Percentiles rank a stretch among this genome's conserved stretches.
Evolutionary conservation across 2,888 invertebrate species (phyloP).

Genomic region (Drosophila birchii): DNA sequence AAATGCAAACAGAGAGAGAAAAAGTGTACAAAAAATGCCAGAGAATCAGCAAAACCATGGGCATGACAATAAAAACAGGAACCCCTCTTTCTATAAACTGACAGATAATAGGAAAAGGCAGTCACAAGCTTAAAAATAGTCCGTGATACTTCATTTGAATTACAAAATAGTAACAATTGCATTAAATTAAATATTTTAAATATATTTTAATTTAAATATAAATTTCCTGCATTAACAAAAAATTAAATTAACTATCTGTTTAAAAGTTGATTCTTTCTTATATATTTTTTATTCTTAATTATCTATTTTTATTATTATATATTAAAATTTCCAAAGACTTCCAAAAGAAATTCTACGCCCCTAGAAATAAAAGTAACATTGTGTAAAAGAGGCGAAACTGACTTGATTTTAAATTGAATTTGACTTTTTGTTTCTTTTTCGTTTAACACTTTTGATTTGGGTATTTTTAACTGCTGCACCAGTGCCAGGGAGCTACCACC

Average conservation of each 20-base stretch:
- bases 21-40: background rate
- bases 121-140: background rate
- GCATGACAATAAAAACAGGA: background rate
- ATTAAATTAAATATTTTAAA: no score
- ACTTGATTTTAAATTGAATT: conserved; percentile 45
- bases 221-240: no score
- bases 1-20: conserved; percentile 26
- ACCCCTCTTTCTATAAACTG: no score
- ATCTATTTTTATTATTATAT: no score
- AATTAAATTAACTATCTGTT: no score
- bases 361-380: background rate
- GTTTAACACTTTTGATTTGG: conserved; percentile 58
- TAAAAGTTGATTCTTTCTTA: no score
- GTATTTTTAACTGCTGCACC: conserved; percentile 38
- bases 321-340: no score
- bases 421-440: conserved; percentile 40
- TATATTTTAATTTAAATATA: no score
- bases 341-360: background rate
- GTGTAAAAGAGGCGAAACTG: conserved; percentile 25
- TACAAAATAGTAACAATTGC: no score
- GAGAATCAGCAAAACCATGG: conserved; percentile 2
- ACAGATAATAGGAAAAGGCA: background rate
- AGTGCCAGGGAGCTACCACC: conserved; percentile 3
- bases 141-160: no score
- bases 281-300: no score